Evolutionary conservation across 2,113 vertebrate species (phyloP).

Genomic region (Oenanthe oenanthe): DNA sequence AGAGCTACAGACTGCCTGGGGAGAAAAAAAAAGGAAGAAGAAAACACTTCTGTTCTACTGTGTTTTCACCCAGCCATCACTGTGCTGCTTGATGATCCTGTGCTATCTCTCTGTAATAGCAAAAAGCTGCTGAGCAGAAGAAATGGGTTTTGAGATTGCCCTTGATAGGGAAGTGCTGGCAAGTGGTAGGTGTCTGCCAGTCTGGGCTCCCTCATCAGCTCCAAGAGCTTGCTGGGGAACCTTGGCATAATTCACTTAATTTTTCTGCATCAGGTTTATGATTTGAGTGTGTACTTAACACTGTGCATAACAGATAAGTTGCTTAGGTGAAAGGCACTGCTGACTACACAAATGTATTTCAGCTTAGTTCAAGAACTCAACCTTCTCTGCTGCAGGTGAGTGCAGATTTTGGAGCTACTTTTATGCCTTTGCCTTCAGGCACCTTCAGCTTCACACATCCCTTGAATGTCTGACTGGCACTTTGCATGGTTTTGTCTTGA

Average conservation of each 20-base stretch:
- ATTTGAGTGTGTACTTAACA: not conserved
- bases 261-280: not conserved
- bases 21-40: not conserved
- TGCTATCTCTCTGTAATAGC: not conserved
- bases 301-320: not conserved
- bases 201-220: not conserved
- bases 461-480: not conserved
- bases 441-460: not conserved
- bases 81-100: not conserved
- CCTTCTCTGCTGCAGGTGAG: not conserved
- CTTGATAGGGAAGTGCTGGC: not conserved
- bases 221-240: not conserved
- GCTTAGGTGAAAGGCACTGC: not conserved
- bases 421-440: not conserved
- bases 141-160: not conserved
- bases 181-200: not conserved
- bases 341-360: not conserved
- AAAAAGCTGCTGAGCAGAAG: not conserved
- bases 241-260: not conserved
- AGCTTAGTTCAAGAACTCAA: not conserved
- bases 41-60: not conserved
- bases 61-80: not conserved
- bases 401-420: not conserved
- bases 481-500: not conserved
- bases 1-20: not conserved